Percentiles rank a stretch among this genome's conserved stretches.
These are phyloP conservation scores for Trissolcus japonicus DNA, from an alignment of 2,888 invertebrate genomes.

Conservation along the genomic window DNA sequence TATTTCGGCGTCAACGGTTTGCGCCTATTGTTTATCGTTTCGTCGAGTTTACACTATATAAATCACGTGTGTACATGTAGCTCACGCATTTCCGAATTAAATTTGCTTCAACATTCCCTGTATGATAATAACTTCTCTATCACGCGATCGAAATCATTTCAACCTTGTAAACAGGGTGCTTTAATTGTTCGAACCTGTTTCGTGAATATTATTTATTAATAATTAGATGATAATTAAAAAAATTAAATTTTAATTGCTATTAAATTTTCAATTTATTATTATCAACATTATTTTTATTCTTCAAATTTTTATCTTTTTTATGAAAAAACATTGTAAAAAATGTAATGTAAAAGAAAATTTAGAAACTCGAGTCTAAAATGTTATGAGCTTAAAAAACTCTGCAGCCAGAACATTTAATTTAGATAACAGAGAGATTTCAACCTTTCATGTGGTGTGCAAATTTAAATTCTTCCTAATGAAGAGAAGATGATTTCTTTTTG, in stretches of 20 bases:
- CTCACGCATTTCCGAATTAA: constrained; percentile 43
- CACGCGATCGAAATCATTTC: constrained; percentile 38
- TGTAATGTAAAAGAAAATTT: no score
- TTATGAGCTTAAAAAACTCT: no score
- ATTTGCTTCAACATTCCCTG: constrained; percentile 43
- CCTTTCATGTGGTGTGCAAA: constrained; percentile 8
- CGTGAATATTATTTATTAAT: no score
- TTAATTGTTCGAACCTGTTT: constrained; percentile 13
- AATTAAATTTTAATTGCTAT: no score
- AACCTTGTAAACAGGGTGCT: constrained; percentile 19
- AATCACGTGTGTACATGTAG: constrained; percentile 43
- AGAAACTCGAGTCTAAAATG: no score
- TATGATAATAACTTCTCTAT: constrained; percentile 48
- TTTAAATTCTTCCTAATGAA: constrained; percentile 30
- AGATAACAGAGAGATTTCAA: constrained; percentile 11
- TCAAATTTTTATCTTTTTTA: no score
- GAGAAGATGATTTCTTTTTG: constrained; percentile 23
- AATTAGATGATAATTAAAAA: no score
- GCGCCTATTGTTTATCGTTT: constrained; percentile 47
- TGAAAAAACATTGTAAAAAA: no score
- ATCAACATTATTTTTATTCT: no score
- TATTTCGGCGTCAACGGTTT: constrained; percentile 43
- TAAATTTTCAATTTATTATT: no score
- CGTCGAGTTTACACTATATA: constrained; percentile 49
- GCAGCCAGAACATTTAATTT: constrained; percentile 1